A percentile compares a stretch with the other conserved stretches of the same genome.
phyloP scores from a whole-genome alignment of 2,888 invertebrate genomes.

The Chrysodeixis includens region DNA sequence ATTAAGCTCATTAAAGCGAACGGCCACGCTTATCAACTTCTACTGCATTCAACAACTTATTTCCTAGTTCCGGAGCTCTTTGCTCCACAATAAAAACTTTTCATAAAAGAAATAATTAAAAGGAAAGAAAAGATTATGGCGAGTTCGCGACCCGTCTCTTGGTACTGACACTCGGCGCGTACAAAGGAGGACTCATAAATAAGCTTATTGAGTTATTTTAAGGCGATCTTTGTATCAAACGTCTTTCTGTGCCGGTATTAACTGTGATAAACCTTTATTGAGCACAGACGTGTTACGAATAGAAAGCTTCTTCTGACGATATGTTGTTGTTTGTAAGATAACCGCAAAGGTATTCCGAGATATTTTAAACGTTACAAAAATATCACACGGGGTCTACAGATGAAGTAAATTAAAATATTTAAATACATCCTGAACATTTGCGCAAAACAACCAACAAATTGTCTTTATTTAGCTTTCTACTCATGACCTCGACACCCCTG shows the following conservation, averaged over 20 bases:
- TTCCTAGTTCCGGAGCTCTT: constrained; percentile 46
- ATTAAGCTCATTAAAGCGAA: constrained; percentile 80
- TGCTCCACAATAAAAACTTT: constrained; percentile 52
- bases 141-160: constrained; percentile 28
- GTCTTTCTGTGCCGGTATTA: background rate
- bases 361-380: background rate
- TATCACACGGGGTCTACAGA: background rate
- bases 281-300: background rate
- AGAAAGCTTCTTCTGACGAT: background rate
- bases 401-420: background rate
- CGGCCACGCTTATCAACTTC: constrained; percentile 56
- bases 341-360: background rate
- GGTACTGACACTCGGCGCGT: constrained; percentile 28
- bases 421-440: background rate
- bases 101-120: constrained; percentile 52
- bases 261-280: background rate
- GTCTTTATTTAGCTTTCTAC: background rate
- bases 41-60: constrained; percentile 65
- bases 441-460: background rate
- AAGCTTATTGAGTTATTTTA: constrained; percentile 15
- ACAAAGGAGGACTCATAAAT: constrained; percentile 26
- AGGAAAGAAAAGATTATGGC: constrained; percentile 46
- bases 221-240: constrained; percentile 10
- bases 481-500: background rate
- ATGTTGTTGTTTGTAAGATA: background rate